Base-by-base conservation (phyloP, 2,113 vertebrate species). In the Hippocampus zosterae region DNA sequence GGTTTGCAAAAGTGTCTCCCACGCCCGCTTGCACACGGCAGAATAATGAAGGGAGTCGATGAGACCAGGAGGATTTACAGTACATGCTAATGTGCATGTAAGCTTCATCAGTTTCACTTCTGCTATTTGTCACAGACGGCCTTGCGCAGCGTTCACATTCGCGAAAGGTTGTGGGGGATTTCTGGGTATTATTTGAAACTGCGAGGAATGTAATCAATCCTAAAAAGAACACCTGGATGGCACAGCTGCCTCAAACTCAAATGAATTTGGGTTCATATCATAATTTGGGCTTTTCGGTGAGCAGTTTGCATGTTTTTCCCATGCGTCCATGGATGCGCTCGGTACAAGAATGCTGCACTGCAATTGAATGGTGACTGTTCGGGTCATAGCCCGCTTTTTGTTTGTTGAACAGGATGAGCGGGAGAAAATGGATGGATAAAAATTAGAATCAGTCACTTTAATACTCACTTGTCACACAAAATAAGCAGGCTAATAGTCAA, bases 1-100 rank as follows among this genome's bases (percentile, higher is more conserved):
- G 50, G 68, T 56, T 68, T 68, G 82, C 66, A 77, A 13, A 70
- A 78, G 64, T 85, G 67, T 68, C 73, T 84, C 79, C 68, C 74
- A 82, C 57, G 12, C 62, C 33, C 66, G 66, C 33, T 70, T 52
- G 37, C 44, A 63, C 63, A 61, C 18, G 57, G 25, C 3, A 64
- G 37, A 65, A 66, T 70, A 63, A 33, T 12, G 67, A 69, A 70
- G 37, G 5, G 46, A 71, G 55, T 77, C 76, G 67, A 67, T 71
- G 56, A 53, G 48, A 69, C 37, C 11, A 48, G 23, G 59, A 23
- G 12, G 60, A 63, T 80, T 77, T 60, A 75, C 18, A 75, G 66
- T 46, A 61, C 29, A 42, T 70, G 64, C 74, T 76, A 48, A 67
- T 46, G 42, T 50, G 42, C 27, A 62, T 73, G 68, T 46, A 27